phyloP scores from a whole-genome alignment of 1,140 invertebrate species.

The Leptopilina boulardi region DNA sequence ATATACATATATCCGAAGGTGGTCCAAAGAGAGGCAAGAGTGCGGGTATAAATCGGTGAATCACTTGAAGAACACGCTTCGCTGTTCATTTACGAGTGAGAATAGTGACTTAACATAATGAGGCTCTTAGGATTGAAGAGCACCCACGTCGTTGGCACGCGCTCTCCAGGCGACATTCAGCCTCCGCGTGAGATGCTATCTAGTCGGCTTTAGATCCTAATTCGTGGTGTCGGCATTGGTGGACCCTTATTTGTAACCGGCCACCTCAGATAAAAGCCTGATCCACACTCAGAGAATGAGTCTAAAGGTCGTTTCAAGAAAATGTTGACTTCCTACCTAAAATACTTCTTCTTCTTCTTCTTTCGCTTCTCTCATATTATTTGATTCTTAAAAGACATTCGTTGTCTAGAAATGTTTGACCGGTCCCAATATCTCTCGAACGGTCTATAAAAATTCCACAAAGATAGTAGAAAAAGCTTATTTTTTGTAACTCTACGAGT shows the following conservation, averaged over 20 bases:
- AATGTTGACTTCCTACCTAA: not conserved
- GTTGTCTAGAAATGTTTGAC: not conserved
- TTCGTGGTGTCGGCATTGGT: constrained; percentile 56
- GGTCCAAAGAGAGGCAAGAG: constrained; percentile 54
- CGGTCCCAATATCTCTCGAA: constrained; percentile 9
- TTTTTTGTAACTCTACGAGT: constrained; percentile 5
- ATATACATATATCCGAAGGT: constrained; percentile 50
- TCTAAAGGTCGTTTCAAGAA: constrained; percentile 8
- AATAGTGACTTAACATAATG: constrained; percentile 55
- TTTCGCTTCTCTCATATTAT: too few species aligned
- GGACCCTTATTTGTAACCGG: constrained; percentile 58
- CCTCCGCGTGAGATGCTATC: constrained; percentile 49
- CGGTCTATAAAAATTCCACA: too few species aligned
- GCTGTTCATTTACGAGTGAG: constrained; percentile 56
- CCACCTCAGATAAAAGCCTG: constrained; percentile 42
- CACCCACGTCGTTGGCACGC: constrained; percentile 46
- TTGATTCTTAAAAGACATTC: constrained; percentile 2
- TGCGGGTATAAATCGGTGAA: constrained; percentile 41
- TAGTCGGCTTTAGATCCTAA: constrained; percentile 54
- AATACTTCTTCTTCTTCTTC: not conserved
- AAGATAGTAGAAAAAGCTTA: not conserved
- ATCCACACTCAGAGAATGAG: not conserved
- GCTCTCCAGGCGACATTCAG: constrained; percentile 51
- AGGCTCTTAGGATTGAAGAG: constrained; percentile 45
- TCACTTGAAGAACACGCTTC: constrained; percentile 41